Evolutionary conservation across 1,140 invertebrate genomes (phyloP).

Genomic region (Homalodisca vitripennis): DNA sequence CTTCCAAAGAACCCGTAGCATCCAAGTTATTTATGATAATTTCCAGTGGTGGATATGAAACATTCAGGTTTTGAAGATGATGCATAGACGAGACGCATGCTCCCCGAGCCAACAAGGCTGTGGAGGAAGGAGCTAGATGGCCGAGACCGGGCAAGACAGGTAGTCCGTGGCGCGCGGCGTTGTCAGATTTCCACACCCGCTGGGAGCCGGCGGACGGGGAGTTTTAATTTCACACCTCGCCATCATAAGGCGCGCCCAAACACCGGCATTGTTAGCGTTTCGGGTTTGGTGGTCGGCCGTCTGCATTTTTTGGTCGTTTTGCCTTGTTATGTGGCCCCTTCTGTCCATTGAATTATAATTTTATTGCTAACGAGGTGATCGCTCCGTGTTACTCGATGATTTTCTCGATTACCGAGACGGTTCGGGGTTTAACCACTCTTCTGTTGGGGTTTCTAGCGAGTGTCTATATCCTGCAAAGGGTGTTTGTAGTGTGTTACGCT

Average conservation of each 20-base stretch:
- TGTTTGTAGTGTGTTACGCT: too few species aligned
- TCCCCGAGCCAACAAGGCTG: too few species aligned
- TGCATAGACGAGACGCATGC: too few species aligned
- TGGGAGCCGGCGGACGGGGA: neutral
- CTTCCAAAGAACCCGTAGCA: too few species aligned
- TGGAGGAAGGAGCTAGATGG: too few species aligned
- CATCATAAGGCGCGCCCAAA: slow-evolving; percentile 8
- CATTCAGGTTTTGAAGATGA: too few species aligned
- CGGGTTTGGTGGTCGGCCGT: slow-evolving; percentile 18
- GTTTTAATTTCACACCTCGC: slow-evolving; percentile 23
- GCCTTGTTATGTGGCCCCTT: slow-evolving; percentile 24
- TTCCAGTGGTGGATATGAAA: too few species aligned
- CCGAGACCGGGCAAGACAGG: neutral
- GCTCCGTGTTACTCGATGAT: neutral
- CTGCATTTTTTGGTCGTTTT: slow-evolving; percentile 14
- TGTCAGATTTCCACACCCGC: slow-evolving; percentile 4
- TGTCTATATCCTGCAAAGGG: too few species aligned
- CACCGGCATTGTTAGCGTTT: slow-evolving; percentile 19
- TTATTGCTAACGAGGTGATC: slow-evolving; percentile 25
- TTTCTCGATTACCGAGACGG: neutral
- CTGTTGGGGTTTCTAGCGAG: too few species aligned
- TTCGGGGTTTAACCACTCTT: too few species aligned
- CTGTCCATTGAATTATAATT: slow-evolving; percentile 27
- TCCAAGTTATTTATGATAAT: too few species aligned
- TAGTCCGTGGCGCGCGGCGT: slow-evolving; percentile 2